Evolutionary conservation across 1,140 invertebrate genomes (phyloP).

Genomic region (Microplitis demolitor): DNA sequence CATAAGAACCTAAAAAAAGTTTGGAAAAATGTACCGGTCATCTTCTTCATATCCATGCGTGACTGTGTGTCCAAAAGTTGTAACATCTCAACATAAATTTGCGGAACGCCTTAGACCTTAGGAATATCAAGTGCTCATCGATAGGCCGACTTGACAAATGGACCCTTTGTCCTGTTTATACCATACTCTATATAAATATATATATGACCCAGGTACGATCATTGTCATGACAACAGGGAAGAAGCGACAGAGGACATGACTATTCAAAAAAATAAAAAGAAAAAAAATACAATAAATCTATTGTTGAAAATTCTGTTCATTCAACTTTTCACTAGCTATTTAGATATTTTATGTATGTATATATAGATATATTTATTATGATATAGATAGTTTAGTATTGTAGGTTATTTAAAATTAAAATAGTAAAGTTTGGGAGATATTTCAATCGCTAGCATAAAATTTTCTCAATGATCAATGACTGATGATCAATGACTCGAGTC

Average conservation of each 20-base stretch:
- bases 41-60: background rate
- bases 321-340: no score
- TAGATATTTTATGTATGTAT: no score
- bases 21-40: background rate
- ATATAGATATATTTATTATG: no score
- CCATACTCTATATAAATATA: background rate
- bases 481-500: no score
- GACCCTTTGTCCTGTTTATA: conserved; percentile 30
- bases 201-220: conserved; percentile 31
- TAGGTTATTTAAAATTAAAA: no score
- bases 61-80: conserved; percentile 20
- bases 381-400: no score
- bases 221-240: conserved; percentile 27
- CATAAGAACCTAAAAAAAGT: background rate
- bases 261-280: conserved; percentile 8
- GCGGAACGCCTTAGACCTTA: conserved; percentile 6
- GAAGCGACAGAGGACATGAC: background rate
- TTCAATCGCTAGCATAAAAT: no score
- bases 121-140: conserved; percentile 38
- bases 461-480: no score
- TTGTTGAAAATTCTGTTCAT: conserved; percentile 14
- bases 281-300: conserved; percentile 15
- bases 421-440: no score
- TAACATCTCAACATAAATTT: background rate
- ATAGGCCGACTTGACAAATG: conserved; percentile 40